These are phyloP conservation scores for Oncorhynchus kisutch DNA, from an alignment of 2,113 vertebrate species.

Conservation along the genomic window DNA sequence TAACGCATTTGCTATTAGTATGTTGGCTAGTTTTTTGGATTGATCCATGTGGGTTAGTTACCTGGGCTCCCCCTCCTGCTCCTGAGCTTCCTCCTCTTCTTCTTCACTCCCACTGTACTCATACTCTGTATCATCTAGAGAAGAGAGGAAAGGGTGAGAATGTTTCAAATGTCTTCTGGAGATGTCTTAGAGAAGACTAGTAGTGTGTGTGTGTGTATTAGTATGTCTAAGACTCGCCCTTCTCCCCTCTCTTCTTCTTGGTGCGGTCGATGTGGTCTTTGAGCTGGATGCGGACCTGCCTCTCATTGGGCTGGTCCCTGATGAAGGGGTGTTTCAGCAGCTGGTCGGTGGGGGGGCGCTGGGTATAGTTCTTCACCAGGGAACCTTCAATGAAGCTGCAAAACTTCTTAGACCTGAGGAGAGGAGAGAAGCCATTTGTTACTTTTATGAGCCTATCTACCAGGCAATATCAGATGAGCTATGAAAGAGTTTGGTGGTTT, in stretches of 20 bases:
- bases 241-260: constrained; percentile 97
- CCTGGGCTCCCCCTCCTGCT: constrained; percentile 98
- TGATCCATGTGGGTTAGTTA: constrained; percentile 49
- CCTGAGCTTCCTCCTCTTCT: constrained; percentile 94
- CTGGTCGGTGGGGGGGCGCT: constrained; percentile 93
- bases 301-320: constrained; percentile 96
- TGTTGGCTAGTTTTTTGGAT: background rate
- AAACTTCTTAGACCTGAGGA: constrained; percentile 95
- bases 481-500: no score
- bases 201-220: no score
- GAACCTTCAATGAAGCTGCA: constrained; percentile 98
- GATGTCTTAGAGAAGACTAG: background rate
- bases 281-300: constrained; percentile 98
- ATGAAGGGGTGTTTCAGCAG: constrained; percentile 97
- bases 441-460: no score
- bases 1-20: background rate
- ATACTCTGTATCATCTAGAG: constrained; percentile 94
- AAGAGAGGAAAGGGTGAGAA: background rate
- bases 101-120: constrained; percentile 99
- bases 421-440: background rate
- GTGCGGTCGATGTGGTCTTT: constrained; percentile 99
- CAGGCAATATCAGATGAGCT: no score
- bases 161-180: background rate
- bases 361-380: constrained; percentile 98
- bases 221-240: constrained; percentile 76